phyloP scores from a whole-genome alignment of 2,113 vertebrate genomes.

The Gymnocephalus cernua region DNA sequence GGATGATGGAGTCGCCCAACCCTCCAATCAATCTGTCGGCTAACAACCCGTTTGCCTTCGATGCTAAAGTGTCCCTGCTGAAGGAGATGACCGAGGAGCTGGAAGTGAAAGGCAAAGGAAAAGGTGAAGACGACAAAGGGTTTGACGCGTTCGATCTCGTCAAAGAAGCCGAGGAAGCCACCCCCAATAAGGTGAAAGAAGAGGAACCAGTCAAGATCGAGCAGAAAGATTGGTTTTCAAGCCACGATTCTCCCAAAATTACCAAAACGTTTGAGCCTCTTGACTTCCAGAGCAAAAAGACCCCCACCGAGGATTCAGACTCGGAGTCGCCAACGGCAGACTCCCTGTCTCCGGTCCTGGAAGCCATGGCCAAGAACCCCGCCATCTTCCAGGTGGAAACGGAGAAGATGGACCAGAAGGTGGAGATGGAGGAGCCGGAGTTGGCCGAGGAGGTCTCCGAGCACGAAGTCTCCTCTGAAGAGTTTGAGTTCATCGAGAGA shows the following conservation, averaged over 20 bases:
- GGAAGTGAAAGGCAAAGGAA: slow-evolving; percentile 64
- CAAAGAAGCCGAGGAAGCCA: slow-evolving; percentile 87
- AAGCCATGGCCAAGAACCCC: slow-evolving; percentile 83
- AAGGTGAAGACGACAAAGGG: slow-evolving; percentile 80
- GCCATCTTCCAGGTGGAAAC: slow-evolving; percentile 81
- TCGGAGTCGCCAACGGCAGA: slow-evolving; percentile 84
- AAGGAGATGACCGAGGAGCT: slow-evolving; percentile 90
- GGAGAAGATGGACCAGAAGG: slow-evolving; percentile 55
- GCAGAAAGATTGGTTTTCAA: slow-evolving; percentile 79
- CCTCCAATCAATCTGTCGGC: slow-evolving; percentile 84
- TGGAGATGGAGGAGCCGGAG: slow-evolving; percentile 76
- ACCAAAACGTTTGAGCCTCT: slow-evolving; percentile 74
- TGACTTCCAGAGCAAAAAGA: slow-evolving; percentile 70
- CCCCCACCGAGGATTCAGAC: slow-evolving; percentile 74
- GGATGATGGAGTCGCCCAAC: slow-evolving; percentile 84
- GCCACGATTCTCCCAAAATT: slow-evolving; percentile 72
- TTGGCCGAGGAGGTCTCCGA: slow-evolving; percentile 80
- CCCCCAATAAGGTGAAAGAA: slow-evolving; percentile 75
- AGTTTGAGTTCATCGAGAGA: slow-evolving; percentile 86
- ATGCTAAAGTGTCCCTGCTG: slow-evolving; percentile 87
- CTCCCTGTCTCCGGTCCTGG: slow-evolving; percentile 84
- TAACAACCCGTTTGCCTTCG: slow-evolving; percentile 83
- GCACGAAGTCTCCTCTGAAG: slow-evolving; percentile 85
- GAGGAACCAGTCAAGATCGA: slow-evolving; percentile 67
- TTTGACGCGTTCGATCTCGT: slow-evolving; percentile 94